These are phyloP conservation scores for Pteruthius melanotis DNA, from an alignment of 2,113 vertebrate genomes.

Conservation along the genomic window DNA sequence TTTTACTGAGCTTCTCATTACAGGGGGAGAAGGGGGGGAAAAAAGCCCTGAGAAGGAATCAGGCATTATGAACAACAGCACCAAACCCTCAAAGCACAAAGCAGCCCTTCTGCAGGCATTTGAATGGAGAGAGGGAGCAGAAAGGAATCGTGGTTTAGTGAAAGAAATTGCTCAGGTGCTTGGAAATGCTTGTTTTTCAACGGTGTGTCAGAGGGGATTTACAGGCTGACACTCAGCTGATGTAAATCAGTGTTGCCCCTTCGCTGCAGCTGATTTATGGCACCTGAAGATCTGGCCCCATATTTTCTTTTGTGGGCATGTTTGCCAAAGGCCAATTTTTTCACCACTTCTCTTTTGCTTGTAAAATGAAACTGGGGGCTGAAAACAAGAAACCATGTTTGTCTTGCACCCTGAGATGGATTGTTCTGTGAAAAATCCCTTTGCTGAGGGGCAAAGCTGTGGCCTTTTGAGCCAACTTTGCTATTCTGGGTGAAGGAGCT, in stretches of 20 bases:
- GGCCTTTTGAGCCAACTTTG: background rate
- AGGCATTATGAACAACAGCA: background rate
- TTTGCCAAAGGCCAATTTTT: constrained; percentile 11
- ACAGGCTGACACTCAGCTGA: constrained; percentile 38
- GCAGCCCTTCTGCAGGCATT: background rate
- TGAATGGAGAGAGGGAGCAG: background rate
- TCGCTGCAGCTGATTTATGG: constrained; percentile 32
- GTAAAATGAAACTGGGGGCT: background rate
- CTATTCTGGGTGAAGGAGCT: background rate
- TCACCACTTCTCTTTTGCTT: background rate
- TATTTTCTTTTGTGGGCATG: constrained; percentile 10
- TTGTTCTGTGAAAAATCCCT: background rate
- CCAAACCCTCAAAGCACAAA: constrained; percentile 51
- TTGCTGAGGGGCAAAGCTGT: background rate
- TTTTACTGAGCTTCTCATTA: constrained; percentile 11
- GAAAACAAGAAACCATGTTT: background rate
- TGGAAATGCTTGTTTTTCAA: constrained; percentile 41
- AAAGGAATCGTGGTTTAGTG: background rate
- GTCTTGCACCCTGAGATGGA: background rate
- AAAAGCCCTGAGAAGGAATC: background rate
- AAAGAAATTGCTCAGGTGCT: constrained; percentile 45
- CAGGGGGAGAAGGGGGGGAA: background rate
- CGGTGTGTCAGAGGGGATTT: background rate
- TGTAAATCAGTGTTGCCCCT: constrained; percentile 41
- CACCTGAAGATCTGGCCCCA: constrained; percentile 1